Evolutionary conservation across 2,113 vertebrate genomes (phyloP).

Genomic region (Felis chaus): DNA sequence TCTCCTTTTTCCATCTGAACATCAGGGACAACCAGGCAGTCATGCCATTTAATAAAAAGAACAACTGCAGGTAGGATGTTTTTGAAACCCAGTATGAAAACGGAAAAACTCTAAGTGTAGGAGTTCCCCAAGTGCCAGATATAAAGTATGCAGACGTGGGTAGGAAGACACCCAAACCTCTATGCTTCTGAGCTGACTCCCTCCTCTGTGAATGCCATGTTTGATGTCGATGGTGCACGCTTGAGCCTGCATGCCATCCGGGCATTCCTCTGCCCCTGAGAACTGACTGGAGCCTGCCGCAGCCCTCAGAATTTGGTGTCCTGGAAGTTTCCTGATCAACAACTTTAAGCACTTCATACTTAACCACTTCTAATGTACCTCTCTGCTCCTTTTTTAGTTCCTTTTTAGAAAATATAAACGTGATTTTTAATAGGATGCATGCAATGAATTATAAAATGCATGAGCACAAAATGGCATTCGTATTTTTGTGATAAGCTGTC

Average conservation of each 20-base stretch:
- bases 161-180: fast-evolving
- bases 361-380: not conserved
- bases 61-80: not conserved
- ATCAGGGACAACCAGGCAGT: conserved; percentile 27
- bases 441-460: conserved; percentile 73
- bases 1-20: conserved; percentile 26
- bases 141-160: not conserved
- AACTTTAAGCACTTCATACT: not conserved
- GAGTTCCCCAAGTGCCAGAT: not conserved
- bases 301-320: not conserved
- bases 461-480: conserved; percentile 32
- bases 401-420: not conserved
- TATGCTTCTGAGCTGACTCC: not conserved
- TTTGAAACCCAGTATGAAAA: conserved; percentile 55
- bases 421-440: conserved; percentile 64
- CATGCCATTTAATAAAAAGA: not conserved
- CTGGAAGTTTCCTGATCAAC: not conserved
- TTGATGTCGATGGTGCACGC: not conserved
- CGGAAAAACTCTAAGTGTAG: not conserved
- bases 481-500: conserved; percentile 41
- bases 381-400: conserved; percentile 24
- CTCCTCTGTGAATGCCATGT: not conserved
- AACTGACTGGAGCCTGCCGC: not conserved
- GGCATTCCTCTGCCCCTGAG: not conserved
- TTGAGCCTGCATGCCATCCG: not conserved